Conservation (phyloP, 1,140 invertebrate species). For the Ericerus pela region DNA sequence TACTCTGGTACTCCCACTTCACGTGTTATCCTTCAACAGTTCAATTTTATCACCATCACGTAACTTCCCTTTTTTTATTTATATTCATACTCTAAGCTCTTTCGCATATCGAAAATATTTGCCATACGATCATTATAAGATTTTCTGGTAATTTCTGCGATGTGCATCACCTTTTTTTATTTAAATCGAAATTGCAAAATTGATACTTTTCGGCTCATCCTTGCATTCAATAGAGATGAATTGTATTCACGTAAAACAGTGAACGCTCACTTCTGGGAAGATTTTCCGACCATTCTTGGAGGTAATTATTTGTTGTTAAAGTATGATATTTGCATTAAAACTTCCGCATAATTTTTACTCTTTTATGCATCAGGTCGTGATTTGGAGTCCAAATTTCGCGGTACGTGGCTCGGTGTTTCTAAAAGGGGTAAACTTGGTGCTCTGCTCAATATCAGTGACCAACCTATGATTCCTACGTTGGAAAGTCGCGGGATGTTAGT, state of each 20-base stretch:
- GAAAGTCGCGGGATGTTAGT: background rate
- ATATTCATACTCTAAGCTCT: too few species aligned
- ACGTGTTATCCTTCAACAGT: too few species aligned
- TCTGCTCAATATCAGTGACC: background rate
- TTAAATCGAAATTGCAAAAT: background rate
- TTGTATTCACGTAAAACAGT: background rate
- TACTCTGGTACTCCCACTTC: too few species aligned
- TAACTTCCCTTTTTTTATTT: too few species aligned
- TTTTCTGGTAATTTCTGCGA: too few species aligned
- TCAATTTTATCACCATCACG: too few species aligned
- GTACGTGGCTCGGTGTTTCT: background rate
- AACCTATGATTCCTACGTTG: background rate
- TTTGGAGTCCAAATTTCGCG: background rate
- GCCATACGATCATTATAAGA: too few species aligned
- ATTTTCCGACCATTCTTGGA: background rate
- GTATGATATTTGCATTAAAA: background rate
- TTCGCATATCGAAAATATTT: too few species aligned
- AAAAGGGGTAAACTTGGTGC: background rate
- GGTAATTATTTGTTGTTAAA: background rate
- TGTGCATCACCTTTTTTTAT: conserved; percentile 3
- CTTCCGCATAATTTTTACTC: background rate
- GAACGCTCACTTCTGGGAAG: background rate
- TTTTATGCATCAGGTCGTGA: background rate
- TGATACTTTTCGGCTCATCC: background rate
- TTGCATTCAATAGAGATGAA: background rate